Evolutionary conservation across 2,113 vertebrate species (phyloP), one percentile per base, ranked within the genome.

Genomic region (Vanacampus margaritifer): DNA sequence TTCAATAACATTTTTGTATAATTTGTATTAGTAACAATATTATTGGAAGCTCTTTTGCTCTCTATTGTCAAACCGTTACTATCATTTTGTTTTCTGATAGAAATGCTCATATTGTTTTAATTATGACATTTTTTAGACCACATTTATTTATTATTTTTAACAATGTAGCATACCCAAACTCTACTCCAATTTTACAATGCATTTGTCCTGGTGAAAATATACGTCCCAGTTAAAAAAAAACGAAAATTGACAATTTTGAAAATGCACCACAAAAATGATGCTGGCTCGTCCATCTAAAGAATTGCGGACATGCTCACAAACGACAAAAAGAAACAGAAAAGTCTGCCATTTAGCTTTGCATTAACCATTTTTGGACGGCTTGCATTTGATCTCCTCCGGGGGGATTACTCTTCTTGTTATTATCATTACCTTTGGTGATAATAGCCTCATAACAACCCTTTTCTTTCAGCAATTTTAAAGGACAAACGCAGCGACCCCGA

Each of bases 401-500:
- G 23, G 23, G 60, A 62, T 43, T 24, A 24, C 39, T 62, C 37
- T 24, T 43, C 24, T 62, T 62, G 23, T 62, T 62, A 24, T 62
- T 43, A 62, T 43, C 23, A 62, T 62, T 62, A 62, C 39, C 26
- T 57, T 32, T 41, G 60, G 63, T 50, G 63, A 65, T 65, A 17
- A 35, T 65, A 50, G 19, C 26, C 28, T 16, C 63, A 65, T 50
- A 36, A 36, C 45, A 28, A 45, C 24, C 43, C 50, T 32, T 50
- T 65, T 46, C 24, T 35, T 75, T 88, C 85, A 85, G 88, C 88
- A 67, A 76, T 88, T 91, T 79, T 78, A 89, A 88, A 89, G 91
- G 90, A 91, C 89, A 66, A 87, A 89, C 80, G 68, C 91, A 92
- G 87, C 89, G 91, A 92, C 92, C 91, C 92, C 61, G 89, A 86